phyloP scores from a whole-genome alignment of 2,797 vertebrate species.

The Pseudocheirus occidentalis region DNA sequence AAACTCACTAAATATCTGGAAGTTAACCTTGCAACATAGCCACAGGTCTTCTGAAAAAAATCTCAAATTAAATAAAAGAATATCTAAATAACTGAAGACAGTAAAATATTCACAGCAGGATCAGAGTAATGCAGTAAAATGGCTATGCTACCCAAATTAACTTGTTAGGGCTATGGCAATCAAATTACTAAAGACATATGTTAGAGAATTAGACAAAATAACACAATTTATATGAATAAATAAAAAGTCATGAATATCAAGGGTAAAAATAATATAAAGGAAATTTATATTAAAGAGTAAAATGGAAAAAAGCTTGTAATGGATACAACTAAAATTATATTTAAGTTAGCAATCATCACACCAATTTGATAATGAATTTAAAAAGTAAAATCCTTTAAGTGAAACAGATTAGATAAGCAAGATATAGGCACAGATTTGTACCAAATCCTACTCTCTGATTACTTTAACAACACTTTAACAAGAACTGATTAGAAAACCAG shows the following conservation, averaged over 20 bases:
- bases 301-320: not conserved
- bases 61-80: not conserved
- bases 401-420: not conserved
- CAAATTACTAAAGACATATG: not conserved
- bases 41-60: not conserved
- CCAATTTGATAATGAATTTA: not conserved
- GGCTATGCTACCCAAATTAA: not conserved
- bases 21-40: not conserved
- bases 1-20: not conserved
- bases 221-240: not conserved
- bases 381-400: not conserved
- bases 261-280: not conserved
- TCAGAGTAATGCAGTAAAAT: not conserved
- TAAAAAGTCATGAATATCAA: not conserved
- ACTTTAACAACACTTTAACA: not conserved
- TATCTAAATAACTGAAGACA: not conserved
- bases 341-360: not conserved
- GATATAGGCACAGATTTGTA: not conserved
- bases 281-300: not conserved
- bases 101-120: not conserved
- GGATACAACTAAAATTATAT: not conserved
- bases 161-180: not conserved
- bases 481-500: not conserved
- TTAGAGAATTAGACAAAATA: not conserved
- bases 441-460: not conserved